These are phyloP conservation scores for Lycocerus yunnanus DNA, from an alignment of 2,888 invertebrate species.

Conservation along the genomic window DNA sequence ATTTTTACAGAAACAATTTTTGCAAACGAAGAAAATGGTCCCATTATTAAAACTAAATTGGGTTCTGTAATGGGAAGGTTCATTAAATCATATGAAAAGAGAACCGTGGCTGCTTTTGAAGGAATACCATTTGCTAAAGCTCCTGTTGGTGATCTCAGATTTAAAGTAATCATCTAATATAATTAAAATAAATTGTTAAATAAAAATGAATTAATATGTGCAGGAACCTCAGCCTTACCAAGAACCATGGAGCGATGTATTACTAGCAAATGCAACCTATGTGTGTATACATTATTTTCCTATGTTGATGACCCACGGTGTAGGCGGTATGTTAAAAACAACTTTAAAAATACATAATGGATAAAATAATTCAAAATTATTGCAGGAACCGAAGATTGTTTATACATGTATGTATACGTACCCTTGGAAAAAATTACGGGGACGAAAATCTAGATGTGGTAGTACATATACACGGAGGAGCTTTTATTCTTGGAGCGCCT, in stretches of 20 bases:
- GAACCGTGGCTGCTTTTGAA: slow-evolving; percentile 60
- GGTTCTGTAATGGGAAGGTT: slow-evolving; percentile 20
- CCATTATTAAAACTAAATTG: slow-evolving; percentile 18
- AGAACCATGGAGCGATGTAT: slow-evolving; percentile 40
- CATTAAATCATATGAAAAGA: slow-evolving; percentile 40
- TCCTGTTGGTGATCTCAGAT: slow-evolving; percentile 63
- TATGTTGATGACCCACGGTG: slow-evolving; percentile 30
- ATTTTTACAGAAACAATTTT: background rate
- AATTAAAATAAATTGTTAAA: too few species aligned
- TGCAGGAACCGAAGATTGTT: slow-evolving; percentile 69
- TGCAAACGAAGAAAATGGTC: background rate
- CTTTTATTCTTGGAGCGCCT: slow-evolving; percentile 54
- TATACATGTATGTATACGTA: slow-evolving; percentile 66
- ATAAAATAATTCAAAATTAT: background rate
- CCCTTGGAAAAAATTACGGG: slow-evolving; percentile 57
- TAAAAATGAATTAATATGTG: background rate
- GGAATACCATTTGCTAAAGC: slow-evolving; percentile 68
- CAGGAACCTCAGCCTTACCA: slow-evolving; percentile 37
- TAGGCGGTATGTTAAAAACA: slow-evolving; percentile 6
- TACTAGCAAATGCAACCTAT: slow-evolving; percentile 42
- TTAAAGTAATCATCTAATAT: slow-evolving; percentile 48
- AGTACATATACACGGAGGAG: slow-evolving; percentile 58
- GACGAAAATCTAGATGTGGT: slow-evolving; percentile 54
- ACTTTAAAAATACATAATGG: background rate
- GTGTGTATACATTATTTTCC: slow-evolving; percentile 39